phyloP scores from a whole-genome alignment of 2,888 invertebrate species.

The Ypsolopha scabrella region DNA sequence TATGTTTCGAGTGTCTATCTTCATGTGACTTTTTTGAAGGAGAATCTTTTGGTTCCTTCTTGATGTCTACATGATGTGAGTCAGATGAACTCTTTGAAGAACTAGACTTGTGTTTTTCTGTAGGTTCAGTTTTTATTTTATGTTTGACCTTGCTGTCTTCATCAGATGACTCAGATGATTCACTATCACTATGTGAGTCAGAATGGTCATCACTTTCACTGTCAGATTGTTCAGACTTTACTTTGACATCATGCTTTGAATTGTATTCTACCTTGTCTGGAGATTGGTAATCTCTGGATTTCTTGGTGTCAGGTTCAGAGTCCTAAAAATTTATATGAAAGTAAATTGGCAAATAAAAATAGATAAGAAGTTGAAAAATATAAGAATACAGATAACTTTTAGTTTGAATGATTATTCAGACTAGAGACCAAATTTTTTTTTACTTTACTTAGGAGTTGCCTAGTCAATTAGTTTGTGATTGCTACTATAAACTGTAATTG shows the following conservation, averaged over 20 bases:
- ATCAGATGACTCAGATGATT: conserved; percentile 38
- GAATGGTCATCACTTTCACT: conserved; percentile 31
- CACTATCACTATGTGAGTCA: conserved; percentile 33
- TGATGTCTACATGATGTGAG: conserved; percentile 24
- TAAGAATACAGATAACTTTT: too few species aligned
- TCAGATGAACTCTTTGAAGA: conserved; percentile 29
- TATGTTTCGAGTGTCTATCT: conserved; percentile 26
- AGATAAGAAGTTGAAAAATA: too few species aligned
- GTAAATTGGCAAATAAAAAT: too few species aligned
- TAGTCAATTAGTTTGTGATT: too few species aligned
- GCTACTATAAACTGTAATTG: too few species aligned
- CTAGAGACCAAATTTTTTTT: too few species aligned
- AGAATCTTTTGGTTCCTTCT: conserved; percentile 17
- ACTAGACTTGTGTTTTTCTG: conserved; percentile 20
- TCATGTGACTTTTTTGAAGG: conserved; percentile 22
- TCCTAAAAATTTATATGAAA: conserved; percentile 28
- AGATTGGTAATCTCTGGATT: conserved; percentile 32
- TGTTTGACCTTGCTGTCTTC: conserved; percentile 33
- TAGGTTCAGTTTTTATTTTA: conserved; percentile 33
- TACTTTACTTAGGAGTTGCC: too few species aligned
- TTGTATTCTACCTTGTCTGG: conserved; percentile 36
- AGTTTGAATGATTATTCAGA: too few species aligned
- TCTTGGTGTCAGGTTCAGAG: conserved; percentile 39
- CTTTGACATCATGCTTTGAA: conserved; percentile 21
- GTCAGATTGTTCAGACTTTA: conserved; percentile 28